Evolutionary conservation across 2,113 vertebrate species (phyloP), one percentile per base, ranked within the genome.

Genomic region (Pavo muticus): DNA sequence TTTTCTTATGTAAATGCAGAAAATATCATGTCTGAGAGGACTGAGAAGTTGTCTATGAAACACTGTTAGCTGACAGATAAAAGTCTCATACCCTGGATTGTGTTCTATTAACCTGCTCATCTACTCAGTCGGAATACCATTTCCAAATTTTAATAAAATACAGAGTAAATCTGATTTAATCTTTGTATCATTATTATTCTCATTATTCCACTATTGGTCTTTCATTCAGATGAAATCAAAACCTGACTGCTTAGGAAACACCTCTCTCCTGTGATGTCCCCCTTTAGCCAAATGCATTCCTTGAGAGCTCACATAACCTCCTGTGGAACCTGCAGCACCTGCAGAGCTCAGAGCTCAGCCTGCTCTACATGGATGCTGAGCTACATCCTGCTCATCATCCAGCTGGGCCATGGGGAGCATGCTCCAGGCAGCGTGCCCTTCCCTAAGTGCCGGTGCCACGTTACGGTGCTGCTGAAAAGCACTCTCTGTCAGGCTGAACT

Each of bases 361-460:
- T 59, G 37, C 37, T 63, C 74, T 59, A 3, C 3, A 8, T 50
- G 84, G 84, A 57, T 14, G 5, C 47, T n/a, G 30, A 37, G 3
- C 1, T 2, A 9, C 3, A 40, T 78, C 9, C 54, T 29, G 47
- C 50, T 42, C 0, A 0, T 10, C 1, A 6, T 61, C 20, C 35
- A 29, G 68, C 3, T 3, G 1, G 5, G 35, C 52, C 23, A 19
- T 67, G 35, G 20, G 12, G 15, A 32, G 2, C 14, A 23, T 40
- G 47, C 21, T n/a, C 59, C 30, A 47, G 64, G 21, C 65, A 65
- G 27, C 0, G 0, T 32, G 72, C n/a, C 54, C 37, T 25, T 14
- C 84, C 75, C 44, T 16, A 54, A 44, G 14, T 1, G 6, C 54
- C 32, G n/a, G 18, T 64, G 69, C 45, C 32, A 37, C 24, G 10